Conservation (phyloP, 1,140 invertebrate genomes). For the Eurosta solidaginis region DNA sequence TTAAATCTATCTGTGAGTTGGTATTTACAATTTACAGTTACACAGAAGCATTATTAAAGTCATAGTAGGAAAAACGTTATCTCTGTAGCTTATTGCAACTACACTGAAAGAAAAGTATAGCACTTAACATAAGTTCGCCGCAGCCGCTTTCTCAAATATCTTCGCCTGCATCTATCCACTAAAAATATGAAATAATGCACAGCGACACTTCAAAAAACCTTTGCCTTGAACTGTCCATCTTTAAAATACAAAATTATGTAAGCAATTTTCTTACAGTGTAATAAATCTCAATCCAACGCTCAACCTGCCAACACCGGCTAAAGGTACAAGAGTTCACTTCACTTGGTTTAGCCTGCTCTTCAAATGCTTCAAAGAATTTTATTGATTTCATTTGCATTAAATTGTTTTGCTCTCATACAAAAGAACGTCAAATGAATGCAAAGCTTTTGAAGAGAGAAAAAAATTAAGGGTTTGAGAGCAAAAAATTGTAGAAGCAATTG, state of each 20-base stretch:
- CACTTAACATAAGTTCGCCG: no score
- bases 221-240: no score
- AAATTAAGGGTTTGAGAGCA: neutral
- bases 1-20: no score
- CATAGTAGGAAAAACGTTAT: neutral
- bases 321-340: neutral
- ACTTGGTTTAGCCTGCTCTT: neutral
- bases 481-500: neutral
- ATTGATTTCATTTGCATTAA: constrained; percentile 28
- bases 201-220: no score
- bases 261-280: neutral
- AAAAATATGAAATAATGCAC: no score
- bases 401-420: neutral
- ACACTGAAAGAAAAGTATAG: neutral
- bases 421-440: neutral
- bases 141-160: no score
- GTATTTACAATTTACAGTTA: neutral
- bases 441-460: neutral
- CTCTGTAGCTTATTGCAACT: no score
- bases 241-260: no score
- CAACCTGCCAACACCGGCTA: neutral
- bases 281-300: neutral
- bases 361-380: constrained; percentile 13
- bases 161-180: no score
- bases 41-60: neutral